These are phyloP conservation scores for Notoglanidium macrostoma DNA, from an alignment of 2,797 vertebrate species.

Conservation along the genomic window DNA sequence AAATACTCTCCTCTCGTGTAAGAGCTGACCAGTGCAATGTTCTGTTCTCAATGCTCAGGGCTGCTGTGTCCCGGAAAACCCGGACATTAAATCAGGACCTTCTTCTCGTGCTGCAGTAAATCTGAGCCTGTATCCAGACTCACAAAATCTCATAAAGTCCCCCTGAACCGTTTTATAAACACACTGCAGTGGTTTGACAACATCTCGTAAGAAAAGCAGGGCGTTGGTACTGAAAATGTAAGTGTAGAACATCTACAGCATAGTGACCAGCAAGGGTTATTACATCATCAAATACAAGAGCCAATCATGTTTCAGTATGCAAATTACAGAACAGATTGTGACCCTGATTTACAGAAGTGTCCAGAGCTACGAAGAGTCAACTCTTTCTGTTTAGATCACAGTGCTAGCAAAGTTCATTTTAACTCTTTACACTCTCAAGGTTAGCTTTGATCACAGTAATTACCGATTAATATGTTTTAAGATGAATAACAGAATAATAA, in stretches of 20 bases:
- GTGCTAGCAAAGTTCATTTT: neutral
- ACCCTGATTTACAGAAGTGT: neutral
- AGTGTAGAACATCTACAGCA: neutral
- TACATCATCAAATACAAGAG: neutral
- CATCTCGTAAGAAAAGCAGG: neutral
- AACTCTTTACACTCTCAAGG: neutral
- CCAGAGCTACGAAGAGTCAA: neutral
- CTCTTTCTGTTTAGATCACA: neutral
- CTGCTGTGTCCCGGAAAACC: neutral
- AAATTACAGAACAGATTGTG: neutral
- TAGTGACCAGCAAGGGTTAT: neutral
- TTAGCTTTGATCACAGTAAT: neutral
- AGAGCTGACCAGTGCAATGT: neutral
- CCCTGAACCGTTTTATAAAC: neutral
- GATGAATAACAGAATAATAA: neutral
- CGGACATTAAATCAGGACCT: neutral
- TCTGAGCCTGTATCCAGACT: neutral
- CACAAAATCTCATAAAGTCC: neutral
- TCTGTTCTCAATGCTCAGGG: neutral
- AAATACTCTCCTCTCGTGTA: neutral
- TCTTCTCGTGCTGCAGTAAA: neutral
- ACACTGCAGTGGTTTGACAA: neutral
- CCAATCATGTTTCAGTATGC: slow-evolving; percentile 2
- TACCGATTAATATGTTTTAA: neutral
- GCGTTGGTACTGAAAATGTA: neutral